A percentile compares a stretch with the other conserved stretches of the same genome.
Evolutionary conservation across 2,797 vertebrate genomes (phyloP).

Genomic region (Hydrocynus forskahlii): DNA sequence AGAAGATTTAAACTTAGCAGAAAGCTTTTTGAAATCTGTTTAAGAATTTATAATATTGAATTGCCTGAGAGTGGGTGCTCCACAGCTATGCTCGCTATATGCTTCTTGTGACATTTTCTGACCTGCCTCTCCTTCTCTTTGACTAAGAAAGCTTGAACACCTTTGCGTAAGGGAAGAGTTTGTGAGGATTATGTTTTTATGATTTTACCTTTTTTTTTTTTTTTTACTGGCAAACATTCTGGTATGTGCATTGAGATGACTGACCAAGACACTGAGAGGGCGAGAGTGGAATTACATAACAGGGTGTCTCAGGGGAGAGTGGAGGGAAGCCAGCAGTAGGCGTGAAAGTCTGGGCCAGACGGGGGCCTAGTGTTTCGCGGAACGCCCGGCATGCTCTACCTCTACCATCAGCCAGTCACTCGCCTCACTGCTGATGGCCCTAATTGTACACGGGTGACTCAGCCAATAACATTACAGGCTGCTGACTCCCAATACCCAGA

Average conservation of each 20-base stretch:
- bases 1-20: conserved; percentile 12
- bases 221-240: conserved; percentile 32
- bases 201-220: background rate
- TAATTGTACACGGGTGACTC: conserved; percentile 46
- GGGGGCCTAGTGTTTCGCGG: conserved; percentile 13
- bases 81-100: background rate
- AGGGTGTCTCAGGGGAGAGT: conserved; percentile 63
- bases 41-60: conserved; percentile 26
- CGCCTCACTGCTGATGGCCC: conserved; percentile 33
- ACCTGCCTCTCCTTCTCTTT: conserved; percentile 13
- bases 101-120: background rate
- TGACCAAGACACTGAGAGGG: conserved; percentile 52
- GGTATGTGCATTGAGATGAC: conserved; percentile 42
- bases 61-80: conserved; percentile 6
- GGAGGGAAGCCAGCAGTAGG: conserved; percentile 68
- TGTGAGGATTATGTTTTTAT: background rate
- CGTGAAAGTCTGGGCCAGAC: conserved; percentile 57
- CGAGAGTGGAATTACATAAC: conserved; percentile 70
- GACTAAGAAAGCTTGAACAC: conserved; percentile 1
- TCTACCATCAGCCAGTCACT: conserved; percentile 45
- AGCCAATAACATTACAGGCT: conserved; percentile 37
- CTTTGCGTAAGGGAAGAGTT: background rate
- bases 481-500: background rate
- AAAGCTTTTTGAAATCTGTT: conserved; percentile 23
- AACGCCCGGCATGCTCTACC: conserved; percentile 26